Evolutionary conservation across 2,113 vertebrate species (phyloP).

Genomic region (Castor canadensis): DNA sequence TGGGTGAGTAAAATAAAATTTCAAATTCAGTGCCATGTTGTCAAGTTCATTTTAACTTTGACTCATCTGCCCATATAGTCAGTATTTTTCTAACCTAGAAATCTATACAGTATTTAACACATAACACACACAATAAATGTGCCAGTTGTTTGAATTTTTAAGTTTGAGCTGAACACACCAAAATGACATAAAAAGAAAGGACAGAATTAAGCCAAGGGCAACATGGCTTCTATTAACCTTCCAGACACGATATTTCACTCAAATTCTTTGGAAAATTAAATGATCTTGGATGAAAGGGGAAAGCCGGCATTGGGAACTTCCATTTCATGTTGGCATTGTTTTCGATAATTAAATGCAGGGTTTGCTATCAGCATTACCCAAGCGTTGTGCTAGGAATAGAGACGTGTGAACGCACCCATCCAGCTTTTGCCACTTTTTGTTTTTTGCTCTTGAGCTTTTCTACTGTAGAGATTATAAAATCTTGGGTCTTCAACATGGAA

Average conservation of each 20-base stretch:
- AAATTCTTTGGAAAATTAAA: slow-evolving; percentile 47
- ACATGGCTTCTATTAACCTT: slow-evolving; percentile 44
- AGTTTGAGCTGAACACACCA: slow-evolving; percentile 41
- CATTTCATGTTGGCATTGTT: slow-evolving; percentile 43
- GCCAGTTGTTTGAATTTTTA: neutral
- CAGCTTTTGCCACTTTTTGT: neutral
- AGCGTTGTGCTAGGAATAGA: slow-evolving; percentile 38
- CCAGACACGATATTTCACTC: slow-evolving; percentile 24
- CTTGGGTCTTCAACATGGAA: neutral
- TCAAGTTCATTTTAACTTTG: slow-evolving; percentile 32
- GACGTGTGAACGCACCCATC: slow-evolving; percentile 29
- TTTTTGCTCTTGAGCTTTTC: neutral
- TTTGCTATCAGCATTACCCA: slow-evolving; percentile 37
- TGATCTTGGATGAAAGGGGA: neutral
- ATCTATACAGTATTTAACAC: neutral
- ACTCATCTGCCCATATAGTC: neutral
- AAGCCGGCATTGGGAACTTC: neutral
- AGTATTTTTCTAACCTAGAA: neutral
- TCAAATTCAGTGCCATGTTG: neutral
- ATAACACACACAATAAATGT: neutral
- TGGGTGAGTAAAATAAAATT: neutral
- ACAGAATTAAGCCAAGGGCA: slow-evolving; percentile 58
- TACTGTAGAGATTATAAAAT: slow-evolving; percentile 31
- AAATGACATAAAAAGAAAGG: slow-evolving; percentile 24
- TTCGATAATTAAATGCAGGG: slow-evolving; percentile 52